Percentiles rank a stretch among this genome's conserved stretches.
phyloP scores from a whole-genome alignment of 2,888 invertebrate genomes.

The Agrotis exclamationis region DNA sequence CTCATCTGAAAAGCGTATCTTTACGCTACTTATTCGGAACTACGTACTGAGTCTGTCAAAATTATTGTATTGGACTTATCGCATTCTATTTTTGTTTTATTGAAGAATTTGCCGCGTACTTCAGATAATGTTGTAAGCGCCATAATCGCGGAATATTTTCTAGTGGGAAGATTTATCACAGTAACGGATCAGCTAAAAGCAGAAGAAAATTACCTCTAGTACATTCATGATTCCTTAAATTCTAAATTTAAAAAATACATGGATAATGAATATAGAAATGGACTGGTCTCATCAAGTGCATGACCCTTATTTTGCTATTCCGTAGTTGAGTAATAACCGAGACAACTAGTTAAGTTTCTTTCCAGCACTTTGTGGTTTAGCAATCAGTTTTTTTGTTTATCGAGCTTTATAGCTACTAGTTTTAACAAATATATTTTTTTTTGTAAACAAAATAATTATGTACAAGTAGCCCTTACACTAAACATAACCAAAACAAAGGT shows the following conservation, averaged over 20 bases:
- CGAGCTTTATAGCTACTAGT: no score
- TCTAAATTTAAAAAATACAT: no score
- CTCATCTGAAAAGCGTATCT: constrained; percentile 13
- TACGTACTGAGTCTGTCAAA: constrained; percentile 14
- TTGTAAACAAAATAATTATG: no score
- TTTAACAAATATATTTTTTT: no score
- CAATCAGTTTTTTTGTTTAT: not conserved
- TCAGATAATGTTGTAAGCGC: not conserved
- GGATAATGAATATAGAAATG: no score
- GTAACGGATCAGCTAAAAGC: not conserved
- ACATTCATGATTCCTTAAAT: not conserved
- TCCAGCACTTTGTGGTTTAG: not conserved
- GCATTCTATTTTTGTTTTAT: not conserved
- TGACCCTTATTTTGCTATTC: no score
- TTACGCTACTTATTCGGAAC: no score
- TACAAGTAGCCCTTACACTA: not conserved
- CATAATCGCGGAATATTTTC: not conserved
- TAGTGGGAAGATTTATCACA: not conserved
- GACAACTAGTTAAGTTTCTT: not conserved
- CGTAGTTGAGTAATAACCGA: not conserved
- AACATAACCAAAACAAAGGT: constrained; percentile 35
- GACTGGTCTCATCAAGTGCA: no score
- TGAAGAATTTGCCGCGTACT: not conserved
- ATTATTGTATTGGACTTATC: constrained; percentile 7
- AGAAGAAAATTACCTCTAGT: not conserved